phyloP scores from a whole-genome alignment of 1,140 invertebrate genomes.

The Panagrolaimus sp. region DNA sequence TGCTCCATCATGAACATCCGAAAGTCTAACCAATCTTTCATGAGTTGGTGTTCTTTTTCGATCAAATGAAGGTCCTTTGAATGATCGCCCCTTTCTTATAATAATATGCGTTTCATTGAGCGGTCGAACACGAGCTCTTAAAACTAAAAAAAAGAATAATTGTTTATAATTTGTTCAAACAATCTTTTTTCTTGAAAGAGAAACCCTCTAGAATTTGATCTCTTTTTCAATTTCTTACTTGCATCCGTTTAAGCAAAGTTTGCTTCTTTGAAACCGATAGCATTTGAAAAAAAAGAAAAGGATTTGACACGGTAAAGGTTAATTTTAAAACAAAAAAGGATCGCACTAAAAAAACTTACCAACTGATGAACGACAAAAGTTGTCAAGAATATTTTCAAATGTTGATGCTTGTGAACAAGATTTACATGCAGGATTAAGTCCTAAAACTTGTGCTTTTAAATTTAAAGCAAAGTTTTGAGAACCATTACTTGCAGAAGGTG shows the following conservation, averaged over 20 bases:
- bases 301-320: too few relatives aligned
- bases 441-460: constrained; percentile 33
- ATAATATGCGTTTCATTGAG: constrained; percentile 36
- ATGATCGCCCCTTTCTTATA: constrained; percentile 17
- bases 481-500: constrained; percentile 19
- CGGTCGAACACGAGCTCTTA: constrained; percentile 36
- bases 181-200: too few relatives aligned
- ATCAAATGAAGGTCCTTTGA: constrained; percentile 17
- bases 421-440: constrained; percentile 62
- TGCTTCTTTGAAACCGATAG: too few relatives aligned
- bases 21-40: constrained; percentile 23
- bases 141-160: constrained; percentile 31
- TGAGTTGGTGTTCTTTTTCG: constrained; percentile 9
- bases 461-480: background rate
- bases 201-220: too few relatives aligned
- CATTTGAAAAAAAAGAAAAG: too few relatives aligned
- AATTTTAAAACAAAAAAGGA: background rate
- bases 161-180: background rate
- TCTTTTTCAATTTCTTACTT: too few relatives aligned
- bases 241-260: too few relatives aligned
- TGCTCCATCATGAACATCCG: constrained; percentile 25
- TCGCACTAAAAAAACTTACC: constrained; percentile 62
- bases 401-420: constrained; percentile 67
- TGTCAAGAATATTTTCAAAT: constrained; percentile 68
- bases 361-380: constrained; percentile 67